These are phyloP conservation scores for Vireo griseus DNA, from an alignment of 2,797 vertebrate species.

Conservation along the genomic window DNA sequence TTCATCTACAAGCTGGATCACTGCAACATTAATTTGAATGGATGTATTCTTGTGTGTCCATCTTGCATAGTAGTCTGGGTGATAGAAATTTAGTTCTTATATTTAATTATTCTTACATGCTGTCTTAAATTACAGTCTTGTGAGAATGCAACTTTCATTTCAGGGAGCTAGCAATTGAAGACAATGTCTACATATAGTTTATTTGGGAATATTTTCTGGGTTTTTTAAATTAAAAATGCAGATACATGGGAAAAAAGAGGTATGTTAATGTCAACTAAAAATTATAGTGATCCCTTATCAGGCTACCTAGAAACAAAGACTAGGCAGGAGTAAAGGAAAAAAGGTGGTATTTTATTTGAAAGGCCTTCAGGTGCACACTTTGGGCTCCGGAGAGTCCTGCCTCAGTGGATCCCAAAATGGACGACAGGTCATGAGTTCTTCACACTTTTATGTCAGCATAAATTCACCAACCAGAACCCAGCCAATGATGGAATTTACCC, in stretches of 20 bases:
- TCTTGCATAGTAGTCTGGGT: neutral
- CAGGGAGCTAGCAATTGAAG: neutral
- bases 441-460: no score
- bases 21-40: neutral
- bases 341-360: no score
- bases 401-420: no score
- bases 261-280: neutral
- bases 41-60: neutral
- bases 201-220: neutral
- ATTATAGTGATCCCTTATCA: neutral
- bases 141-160: neutral
- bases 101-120: neutral
- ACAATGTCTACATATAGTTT: neutral
- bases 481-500: no score
- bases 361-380: no score
- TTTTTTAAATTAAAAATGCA: neutral
- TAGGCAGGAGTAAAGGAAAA: no score
- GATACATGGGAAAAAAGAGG: neutral
- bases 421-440: no score
- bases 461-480: no score
- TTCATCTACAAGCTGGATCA: no score
- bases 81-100: neutral
- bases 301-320: no score
- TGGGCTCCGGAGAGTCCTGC: no score
- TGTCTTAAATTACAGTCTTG: neutral